Base-by-base conservation (phyloP, 2,113 vertebrate species). In the Orientallactaga bullata region DNA sequence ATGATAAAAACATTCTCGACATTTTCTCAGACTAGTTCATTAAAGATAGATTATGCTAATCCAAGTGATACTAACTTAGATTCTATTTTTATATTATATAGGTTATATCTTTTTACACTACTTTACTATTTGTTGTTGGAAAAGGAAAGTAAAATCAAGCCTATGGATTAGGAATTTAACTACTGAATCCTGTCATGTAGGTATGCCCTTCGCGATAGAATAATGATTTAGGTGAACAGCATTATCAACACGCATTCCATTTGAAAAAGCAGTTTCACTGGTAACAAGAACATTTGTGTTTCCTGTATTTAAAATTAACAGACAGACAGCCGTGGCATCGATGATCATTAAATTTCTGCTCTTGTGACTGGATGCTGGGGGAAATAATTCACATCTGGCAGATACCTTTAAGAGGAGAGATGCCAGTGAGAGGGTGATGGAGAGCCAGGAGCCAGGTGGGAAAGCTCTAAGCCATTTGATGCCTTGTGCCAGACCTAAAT, bases 251-350 rank as follows among this genome's bases (percentile, higher is more conserved):
- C 23, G 80, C 1, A 5, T 87, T 93, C 37, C 92, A 51, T 60
- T 65, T 85, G 72, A 94, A 71, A 94, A 95, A 89, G 58, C 20
- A 7, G 58, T 95, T 76, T 13, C 61, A 66, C 15, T 65, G 37
- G n/a, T 93, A 90, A 61, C 42, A 82, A 42, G 89, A 93, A 39
- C 37, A 85, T 84, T 76, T n/a, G 47, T 30, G 39, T 79, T 80
- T 92, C 71, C 86, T 71, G 35, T 80, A 55, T 78, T 87, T 65
- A 21, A 65, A 92, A 87, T 78, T 39, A 87, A 85, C 35, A 85
- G 4, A 85, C 35, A 85, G 4, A 78, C 37, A 85, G 21, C 15
- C 55, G 47, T 66, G 28, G 4, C 58, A 81, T 77, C 20, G 15
- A 69, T 20, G 13, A 35, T 68, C 55, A 85, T 85, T 94, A 88